These are phyloP conservation scores for Xyrauchen texanus DNA, from an alignment of 2,113 vertebrate species.

Conservation along the genomic window DNA sequence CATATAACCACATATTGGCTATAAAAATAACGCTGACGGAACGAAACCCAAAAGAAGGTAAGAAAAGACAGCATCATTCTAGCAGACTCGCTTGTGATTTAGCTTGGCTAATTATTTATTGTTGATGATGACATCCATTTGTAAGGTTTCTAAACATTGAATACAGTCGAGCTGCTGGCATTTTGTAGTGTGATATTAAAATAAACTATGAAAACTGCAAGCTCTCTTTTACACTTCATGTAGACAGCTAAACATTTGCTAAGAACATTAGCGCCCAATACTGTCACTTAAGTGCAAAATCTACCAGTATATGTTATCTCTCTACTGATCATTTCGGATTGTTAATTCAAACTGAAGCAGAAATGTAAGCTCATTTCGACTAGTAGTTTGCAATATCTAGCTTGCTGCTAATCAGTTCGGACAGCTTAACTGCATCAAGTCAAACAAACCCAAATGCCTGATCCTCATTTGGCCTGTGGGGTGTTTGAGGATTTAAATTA, in stretches of 20 bases:
- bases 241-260: constrained; percentile 29
- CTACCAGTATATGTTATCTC: too few species aligned
- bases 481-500: neutral
- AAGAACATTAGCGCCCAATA: neutral
- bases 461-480: neutral
- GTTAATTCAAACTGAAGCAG: neutral
- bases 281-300: neutral
- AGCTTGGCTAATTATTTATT: constrained; percentile 19
- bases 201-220: too few species aligned
- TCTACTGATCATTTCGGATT: neutral
- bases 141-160: neutral
- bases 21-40: constrained; percentile 10
- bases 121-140: neutral
- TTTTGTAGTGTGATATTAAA: too few species aligned
- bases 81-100: constrained; percentile 10
- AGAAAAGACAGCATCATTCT: neutral
- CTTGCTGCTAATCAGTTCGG: neutral
- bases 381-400: neutral
- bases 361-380: neutral
- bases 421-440: neutral
- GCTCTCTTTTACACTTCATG: neutral
- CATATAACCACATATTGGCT: neutral
- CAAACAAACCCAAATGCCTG: neutral
- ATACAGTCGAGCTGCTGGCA: too few species aligned
- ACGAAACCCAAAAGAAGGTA: neutral